Percentiles rank a stretch among this genome's conserved stretches.
Evolutionary conservation across 2,888 invertebrate genomes (phyloP).

Genomic region (Parasteatoda lunata): DNA sequence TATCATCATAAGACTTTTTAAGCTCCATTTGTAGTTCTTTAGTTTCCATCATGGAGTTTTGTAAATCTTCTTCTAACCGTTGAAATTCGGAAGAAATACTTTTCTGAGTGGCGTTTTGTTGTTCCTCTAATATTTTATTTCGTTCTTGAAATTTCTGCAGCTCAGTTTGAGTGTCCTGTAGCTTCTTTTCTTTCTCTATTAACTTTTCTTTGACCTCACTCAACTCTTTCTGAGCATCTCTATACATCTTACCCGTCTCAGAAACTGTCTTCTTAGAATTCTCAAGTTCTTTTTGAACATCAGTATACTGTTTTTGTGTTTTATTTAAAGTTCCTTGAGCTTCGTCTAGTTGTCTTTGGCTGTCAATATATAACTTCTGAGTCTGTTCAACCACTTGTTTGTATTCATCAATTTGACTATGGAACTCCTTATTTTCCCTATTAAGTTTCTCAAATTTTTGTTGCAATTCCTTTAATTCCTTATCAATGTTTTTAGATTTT

Average conservation of each 20-base stretch:
- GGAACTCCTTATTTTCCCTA: constrained; percentile 31
- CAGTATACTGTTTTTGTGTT: constrained; percentile 34
- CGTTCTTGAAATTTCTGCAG: constrained; percentile 57
- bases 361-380: constrained; percentile 58
- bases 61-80: constrained; percentile 57
- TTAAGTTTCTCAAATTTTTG: constrained; percentile 50
- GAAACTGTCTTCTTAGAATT: constrained; percentile 60
- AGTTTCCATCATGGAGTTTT: constrained; percentile 63
- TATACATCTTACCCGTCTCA: constrained; percentile 61
- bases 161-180: constrained; percentile 44
- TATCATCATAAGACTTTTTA: constrained; percentile 58
- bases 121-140: constrained; percentile 51
- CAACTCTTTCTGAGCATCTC: constrained; percentile 59
- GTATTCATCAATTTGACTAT: constrained; percentile 50
- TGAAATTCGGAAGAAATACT: constrained; percentile 57
- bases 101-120: constrained; percentile 54
- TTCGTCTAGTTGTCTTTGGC: constrained; percentile 47
- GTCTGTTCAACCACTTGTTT: constrained; percentile 60
- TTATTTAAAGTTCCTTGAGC: constrained; percentile 39
- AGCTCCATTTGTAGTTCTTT: constrained; percentile 63
- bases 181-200: constrained; percentile 23
- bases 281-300: constrained; percentile 53
- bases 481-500: constrained; percentile 39
- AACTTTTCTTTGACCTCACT: constrained; percentile 44
- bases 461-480: constrained; percentile 49